phyloP scores from a whole-genome alignment of 2,888 invertebrate species.

The Apotomis turbidana region DNA sequence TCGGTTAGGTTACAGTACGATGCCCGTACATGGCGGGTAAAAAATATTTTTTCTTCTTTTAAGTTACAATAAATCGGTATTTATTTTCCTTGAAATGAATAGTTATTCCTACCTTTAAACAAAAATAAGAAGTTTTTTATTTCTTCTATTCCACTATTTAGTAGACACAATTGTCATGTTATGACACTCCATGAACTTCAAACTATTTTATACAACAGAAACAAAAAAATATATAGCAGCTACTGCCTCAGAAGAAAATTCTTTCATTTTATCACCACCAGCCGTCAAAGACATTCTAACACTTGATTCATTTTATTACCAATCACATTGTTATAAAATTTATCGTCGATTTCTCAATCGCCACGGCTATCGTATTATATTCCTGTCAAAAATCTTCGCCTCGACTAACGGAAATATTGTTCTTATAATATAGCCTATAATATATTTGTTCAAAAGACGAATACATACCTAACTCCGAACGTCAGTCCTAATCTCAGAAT shows the following conservation, averaged over 20 bases:
- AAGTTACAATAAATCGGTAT: too few relatives aligned
- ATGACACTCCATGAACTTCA: too few relatives aligned
- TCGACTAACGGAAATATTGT: not conserved
- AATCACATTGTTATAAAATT: not conserved
- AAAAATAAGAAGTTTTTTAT: too few relatives aligned
- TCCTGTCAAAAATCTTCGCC: not conserved
- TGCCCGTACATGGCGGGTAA: too few relatives aligned
- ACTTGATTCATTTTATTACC: slow-evolving; percentile 7
- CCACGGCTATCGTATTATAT: not conserved
- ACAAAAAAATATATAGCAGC: too few relatives aligned
- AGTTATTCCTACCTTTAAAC: too few relatives aligned
- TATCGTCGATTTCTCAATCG: not conserved
- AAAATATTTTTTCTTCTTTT: too few relatives aligned
- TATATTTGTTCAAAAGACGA: not conserved
- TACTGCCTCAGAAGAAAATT: not conserved
- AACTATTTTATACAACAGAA: too few relatives aligned
- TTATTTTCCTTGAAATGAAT: too few relatives aligned
- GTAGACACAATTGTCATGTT: too few relatives aligned
- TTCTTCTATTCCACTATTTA: too few relatives aligned
- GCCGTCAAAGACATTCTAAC: slow-evolving; percentile 5
- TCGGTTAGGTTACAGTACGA: too few relatives aligned
- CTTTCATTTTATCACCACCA: slow-evolving; percentile 9
- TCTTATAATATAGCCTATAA: not conserved
- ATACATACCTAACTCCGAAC: not conserved
- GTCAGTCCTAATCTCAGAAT: slow-evolving; percentile 22